A percentile compares a stretch with the other conserved stretches of the same genome.
These are phyloP conservation scores for Xestia rhomboidea DNA, from an alignment of 2,888 invertebrate species.

Conservation along the genomic window DNA sequence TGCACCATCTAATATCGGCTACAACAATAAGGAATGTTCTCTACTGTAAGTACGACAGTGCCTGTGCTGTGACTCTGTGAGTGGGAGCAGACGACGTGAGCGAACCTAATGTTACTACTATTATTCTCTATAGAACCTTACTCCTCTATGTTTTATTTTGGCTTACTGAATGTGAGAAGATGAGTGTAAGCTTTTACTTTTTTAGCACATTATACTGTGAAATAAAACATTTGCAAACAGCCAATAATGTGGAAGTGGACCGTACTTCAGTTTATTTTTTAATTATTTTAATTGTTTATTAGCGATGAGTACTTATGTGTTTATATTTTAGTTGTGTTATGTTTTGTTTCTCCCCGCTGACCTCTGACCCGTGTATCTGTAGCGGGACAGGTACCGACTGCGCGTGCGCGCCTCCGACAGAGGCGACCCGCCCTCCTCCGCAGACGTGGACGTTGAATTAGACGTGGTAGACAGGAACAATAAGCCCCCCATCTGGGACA, in stretches of 20 bases:
- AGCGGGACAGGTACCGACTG: constrained; percentile 99
- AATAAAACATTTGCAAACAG: constrained; percentile 73
- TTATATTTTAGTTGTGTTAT: constrained; percentile 90
- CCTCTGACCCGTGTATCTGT: constrained; percentile 94
- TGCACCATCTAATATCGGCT: constrained; percentile 93
- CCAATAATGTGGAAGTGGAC: constrained; percentile 81
- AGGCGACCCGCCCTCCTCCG: constrained; percentile 97
- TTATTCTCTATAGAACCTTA: constrained; percentile 73
- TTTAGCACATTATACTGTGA: constrained; percentile 71
- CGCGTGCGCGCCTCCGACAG: constrained; percentile 99
- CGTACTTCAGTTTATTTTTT: constrained; percentile 81
- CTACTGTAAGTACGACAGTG: constrained; percentile 89
- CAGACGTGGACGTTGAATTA: constrained; percentile 99
- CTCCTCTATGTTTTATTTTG: constrained; percentile 86
- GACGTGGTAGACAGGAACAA: constrained; percentile 99
- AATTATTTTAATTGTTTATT: constrained; percentile 87
- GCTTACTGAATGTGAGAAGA: constrained; percentile 87
- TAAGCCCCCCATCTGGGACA: constrained; percentile 99
- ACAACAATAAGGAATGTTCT: constrained; percentile 92
- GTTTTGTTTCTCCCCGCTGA: constrained; percentile 92
- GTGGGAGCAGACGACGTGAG: constrained; percentile 82
- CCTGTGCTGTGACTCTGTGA: constrained; percentile 78
- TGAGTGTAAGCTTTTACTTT: constrained; percentile 76
- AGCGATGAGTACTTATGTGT: constrained; percentile 89
- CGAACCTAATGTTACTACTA: constrained; percentile 77